These are phyloP conservation scores for Drosophila willistoni DNA, from an alignment of 1,140 invertebrate species.

Conservation along the genomic window DNA sequence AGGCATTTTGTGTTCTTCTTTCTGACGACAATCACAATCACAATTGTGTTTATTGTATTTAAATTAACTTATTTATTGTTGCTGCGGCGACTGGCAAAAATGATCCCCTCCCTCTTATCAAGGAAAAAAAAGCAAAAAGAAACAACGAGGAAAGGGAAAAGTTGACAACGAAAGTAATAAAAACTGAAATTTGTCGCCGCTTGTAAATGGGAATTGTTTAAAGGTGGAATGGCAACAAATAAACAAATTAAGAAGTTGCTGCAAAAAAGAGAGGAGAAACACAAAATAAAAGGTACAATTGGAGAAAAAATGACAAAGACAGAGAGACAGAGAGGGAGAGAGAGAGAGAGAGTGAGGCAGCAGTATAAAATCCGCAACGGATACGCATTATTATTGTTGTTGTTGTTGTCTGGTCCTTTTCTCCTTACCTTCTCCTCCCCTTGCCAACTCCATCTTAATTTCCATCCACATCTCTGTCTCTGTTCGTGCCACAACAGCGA, in stretches of 20 bases:
- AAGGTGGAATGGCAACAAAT: conserved; percentile 76
- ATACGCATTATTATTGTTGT: conserved; percentile 69
- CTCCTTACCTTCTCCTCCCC: not conserved
- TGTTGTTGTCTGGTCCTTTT: not conserved
- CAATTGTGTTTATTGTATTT: conserved; percentile 80
- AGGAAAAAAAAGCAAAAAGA: conserved; percentile 24
- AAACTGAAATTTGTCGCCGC: conserved; percentile 78
- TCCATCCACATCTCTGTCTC: not conserved
- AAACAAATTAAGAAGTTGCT: conserved; percentile 74
- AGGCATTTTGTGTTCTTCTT: not conserved
- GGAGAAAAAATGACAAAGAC: not conserved
- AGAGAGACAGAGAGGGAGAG: not conserved
- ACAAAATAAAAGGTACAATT: conserved; percentile 1
- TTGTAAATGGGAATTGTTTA: conserved; percentile 79
- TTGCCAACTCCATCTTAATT: no score
- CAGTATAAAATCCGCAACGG: conserved; percentile 66
- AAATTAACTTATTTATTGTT: conserved; percentile 79
- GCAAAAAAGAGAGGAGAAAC: not conserved
- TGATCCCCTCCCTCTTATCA: conserved; percentile 16
- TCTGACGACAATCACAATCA: conserved; percentile 33
- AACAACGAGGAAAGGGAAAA: conserved; percentile 35
- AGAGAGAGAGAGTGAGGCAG: not conserved
- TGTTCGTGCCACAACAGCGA: conserved; percentile 48
- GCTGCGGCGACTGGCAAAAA: conserved; percentile 28
- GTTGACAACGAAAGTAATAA: conserved; percentile 76